Base-by-base conservation (phyloP, 2,113 vertebrate species). In the Cranoglanis bouderius region DNA sequence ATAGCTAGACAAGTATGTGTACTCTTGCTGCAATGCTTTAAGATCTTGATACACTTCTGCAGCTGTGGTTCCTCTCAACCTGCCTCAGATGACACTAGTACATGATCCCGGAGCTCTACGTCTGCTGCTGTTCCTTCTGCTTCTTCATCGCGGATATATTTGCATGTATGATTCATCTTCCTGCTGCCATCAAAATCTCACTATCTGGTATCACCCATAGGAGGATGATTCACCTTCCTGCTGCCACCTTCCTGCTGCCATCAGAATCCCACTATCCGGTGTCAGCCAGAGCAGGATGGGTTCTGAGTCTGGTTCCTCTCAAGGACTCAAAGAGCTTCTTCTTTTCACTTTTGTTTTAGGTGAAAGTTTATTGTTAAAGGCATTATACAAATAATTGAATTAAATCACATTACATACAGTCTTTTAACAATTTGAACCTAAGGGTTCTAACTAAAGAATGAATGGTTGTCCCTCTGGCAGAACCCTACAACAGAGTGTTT, bases 201-300 rank as follows among this genome's bases (percentile, higher is more conserved):
- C 81, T 38, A 40, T 29, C 35, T 61, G 21, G 35, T 61, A 83
- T 61, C 55, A 83, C 81, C 55, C 57, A 83, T 40, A 83, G 51
- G 32, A 83, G 55, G 81, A 61, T 83, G 81, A 83, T 61, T 83
- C 55, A 83, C 81, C 12, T 82, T 61, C 53, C 55, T 82, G 78
- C 78, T 82, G 51, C 51, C 78, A 82, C 49, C 49, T 57, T 57
- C 51, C 32, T 83, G 55, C 55, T 83, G 55, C 55, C 81, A 83
- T 83, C 55, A 14, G 57, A 83, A 43, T 61, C 55, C 55, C 55
- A 83, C 81, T 61, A 61, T 61, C 32, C 2, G 53, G 19, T 82
- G 81, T 59, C 35, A 82, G 7, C 35, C 55, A 43, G n/a, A 83
- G 55, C 35, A 83, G 55, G 80, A 82, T 82, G 32, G 51, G 53